Evolutionary conservation across 2,797 vertebrate species (phyloP).

Genomic region (Xerus rutilus): DNA sequence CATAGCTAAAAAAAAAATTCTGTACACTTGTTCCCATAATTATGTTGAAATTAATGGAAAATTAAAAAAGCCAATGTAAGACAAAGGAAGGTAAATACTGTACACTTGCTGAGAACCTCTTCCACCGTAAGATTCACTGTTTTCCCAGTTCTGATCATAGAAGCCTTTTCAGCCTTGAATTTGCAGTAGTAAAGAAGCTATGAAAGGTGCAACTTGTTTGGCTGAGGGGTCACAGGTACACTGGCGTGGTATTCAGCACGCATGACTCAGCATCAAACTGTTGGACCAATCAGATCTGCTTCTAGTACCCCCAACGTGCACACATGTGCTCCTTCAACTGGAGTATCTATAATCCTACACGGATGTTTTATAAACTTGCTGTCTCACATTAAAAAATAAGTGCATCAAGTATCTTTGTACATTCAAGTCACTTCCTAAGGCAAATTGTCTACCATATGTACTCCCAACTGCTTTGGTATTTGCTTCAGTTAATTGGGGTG

Average conservation of each 20-base stretch:
- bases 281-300: constrained; percentile 85
- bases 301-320: constrained; percentile 81
- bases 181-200: constrained; percentile 80
- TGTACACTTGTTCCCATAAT: constrained; percentile 89
- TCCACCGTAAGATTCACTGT: constrained; percentile 78
- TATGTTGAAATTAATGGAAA: constrained; percentile 86
- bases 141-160: constrained; percentile 85
- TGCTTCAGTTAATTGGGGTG: constrained; percentile 89
- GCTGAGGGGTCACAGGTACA: constrained; percentile 81
- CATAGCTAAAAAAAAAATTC: constrained; percentile 85
- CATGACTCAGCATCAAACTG: constrained; percentile 83
- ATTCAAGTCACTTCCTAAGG: constrained; percentile 97
- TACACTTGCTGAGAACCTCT: constrained; percentile 85
- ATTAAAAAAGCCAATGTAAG: constrained; percentile 81
- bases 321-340: constrained; percentile 84
- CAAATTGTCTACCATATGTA: constrained; percentile 90
- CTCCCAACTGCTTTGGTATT: constrained; percentile 93
- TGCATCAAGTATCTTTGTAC: constrained; percentile 94
- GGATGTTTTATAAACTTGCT: constrained; percentile 89
- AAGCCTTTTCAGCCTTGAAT: constrained; percentile 85
- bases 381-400: constrained; percentile 91
- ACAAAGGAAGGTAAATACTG: constrained; percentile 87
- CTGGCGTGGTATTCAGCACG: constrained; percentile 70
- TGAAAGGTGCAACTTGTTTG: constrained; percentile 71
- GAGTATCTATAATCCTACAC: constrained; percentile 88